Evolutionary conservation across 2,797 vertebrate species (phyloP).

Genomic region (Brachymystax lenok): DNA sequence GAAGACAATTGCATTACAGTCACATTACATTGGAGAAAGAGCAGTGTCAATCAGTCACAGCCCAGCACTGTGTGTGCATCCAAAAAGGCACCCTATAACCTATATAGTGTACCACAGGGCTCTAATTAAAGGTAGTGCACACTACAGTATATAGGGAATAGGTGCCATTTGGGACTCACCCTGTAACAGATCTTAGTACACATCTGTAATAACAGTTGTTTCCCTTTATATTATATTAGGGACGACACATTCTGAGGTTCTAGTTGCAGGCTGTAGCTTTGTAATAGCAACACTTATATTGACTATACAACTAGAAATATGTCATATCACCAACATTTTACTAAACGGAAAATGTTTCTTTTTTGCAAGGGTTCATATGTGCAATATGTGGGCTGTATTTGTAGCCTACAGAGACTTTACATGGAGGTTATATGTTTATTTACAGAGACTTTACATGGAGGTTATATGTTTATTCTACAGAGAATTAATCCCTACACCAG

Average conservation of each 20-base stretch:
- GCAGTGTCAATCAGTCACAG: not conserved
- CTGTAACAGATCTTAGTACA: too few relatives aligned
- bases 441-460: not conserved
- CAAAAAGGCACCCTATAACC: not conserved
- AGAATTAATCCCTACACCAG: not conserved
- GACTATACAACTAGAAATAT: not conserved
- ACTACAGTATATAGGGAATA: too few relatives aligned
- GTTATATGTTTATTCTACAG: not conserved
- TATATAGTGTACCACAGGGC: not conserved
- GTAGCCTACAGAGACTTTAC: too few relatives aligned
- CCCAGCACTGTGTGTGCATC: not conserved
- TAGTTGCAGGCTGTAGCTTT: too few relatives aligned
- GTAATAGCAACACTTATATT: not conserved
- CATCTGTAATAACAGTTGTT: too few relatives aligned
- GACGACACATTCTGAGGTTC: too few relatives aligned
- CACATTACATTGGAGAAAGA: not conserved
- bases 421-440: too few relatives aligned
- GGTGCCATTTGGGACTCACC: too few relatives aligned
- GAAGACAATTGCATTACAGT: slow-evolving; percentile 1
- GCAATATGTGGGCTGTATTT: not conserved
- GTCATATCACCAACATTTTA: not conserved
- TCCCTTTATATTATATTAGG: too few relatives aligned
- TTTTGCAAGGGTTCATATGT: not conserved
- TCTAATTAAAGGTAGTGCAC: not conserved
- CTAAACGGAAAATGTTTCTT: not conserved